These are phyloP conservation scores for Melinaea menophilus DNA, from an alignment of 2,888 invertebrate genomes.

Conservation along the genomic window DNA sequence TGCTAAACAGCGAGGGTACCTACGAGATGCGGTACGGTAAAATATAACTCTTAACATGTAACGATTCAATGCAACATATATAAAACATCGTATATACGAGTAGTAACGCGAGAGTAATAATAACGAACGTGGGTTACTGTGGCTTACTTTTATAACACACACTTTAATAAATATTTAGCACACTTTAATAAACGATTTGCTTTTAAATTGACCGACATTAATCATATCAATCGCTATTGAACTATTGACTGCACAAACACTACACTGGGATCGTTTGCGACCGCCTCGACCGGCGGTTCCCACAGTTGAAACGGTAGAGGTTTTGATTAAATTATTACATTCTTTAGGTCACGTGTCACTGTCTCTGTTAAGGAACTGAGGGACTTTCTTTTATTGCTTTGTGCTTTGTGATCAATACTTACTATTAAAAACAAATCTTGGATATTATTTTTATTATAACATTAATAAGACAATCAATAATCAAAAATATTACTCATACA, in stretches of 20 bases:
- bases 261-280: conserved; percentile 27
- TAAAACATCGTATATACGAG: no score
- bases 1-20: conserved; percentile 26
- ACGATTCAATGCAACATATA: conserved; percentile 5
- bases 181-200: conserved; percentile 4
- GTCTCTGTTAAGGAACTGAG: no score
- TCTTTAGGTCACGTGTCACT: conserved; percentile 22
- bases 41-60: conserved; percentile 32
- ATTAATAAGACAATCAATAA: no score
- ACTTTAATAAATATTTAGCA: background rate
- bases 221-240: conserved; percentile 17
- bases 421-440: no score
- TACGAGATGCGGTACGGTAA: conserved; percentile 31
- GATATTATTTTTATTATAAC: no score
- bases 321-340: conserved; percentile 60
- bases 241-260: conserved; percentile 20
- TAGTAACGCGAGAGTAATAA: background rate
- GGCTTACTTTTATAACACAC: background rate
- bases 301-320: conserved; percentile 32
- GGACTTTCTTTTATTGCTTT: no score
- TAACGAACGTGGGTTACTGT: background rate
- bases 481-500: no score
- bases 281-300: conserved; percentile 34
- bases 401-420: no score
- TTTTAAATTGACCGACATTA: conserved; percentile 17